Base-by-base conservation (phyloP, 1,140 invertebrate genomes). In the Drosophila orena region DNA sequence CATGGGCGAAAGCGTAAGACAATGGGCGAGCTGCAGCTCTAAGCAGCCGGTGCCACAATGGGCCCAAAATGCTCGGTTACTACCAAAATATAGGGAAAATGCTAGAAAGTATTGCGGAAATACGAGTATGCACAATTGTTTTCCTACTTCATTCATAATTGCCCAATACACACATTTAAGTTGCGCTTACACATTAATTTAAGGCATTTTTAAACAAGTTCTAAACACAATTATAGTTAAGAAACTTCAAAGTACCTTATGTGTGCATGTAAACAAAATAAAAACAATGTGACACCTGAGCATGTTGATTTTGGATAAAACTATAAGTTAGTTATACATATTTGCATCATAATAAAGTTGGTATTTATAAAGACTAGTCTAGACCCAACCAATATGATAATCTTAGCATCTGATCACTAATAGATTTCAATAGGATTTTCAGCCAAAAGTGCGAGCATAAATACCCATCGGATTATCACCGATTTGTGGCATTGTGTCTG, bases 1-100 rank as follows among this genome's bases (percentile, higher is more conserved):
- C 55, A 70, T 74, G 43, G 68, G 83, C 81, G 81, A 86, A 86
- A 88, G 81, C 84, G 68, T 73, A 49, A 30, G 61, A 56, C 74
- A 86, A 78, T 79, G 38, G 70, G 46, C 64, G 35, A 70, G 66
- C 64, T 70, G 66, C 66, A 70, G 64, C 35, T 24, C 43, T 34
- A 30, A 68, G 55, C 10, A 64, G 38, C 8, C 4, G 56, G 17
- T 35, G 15, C n/a, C 27, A 70, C 66, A 69, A 70, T 70, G 66
- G 66, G 50, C 27, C 0, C 0, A 4, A 40, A 40, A 66, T 2
- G 14, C 30, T 27, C 6, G 4, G 11, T 20, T 44, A 35, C 24
- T 4, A 14, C 10, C 12, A n/a, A 34, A 44, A 66, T 14, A 37
- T 38, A 2, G 2, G n/a, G 12, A 7, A 50, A 66, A 37, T 10